phyloP scores from a whole-genome alignment of 2,888 invertebrate species.

The Pollenia angustigena region DNA sequence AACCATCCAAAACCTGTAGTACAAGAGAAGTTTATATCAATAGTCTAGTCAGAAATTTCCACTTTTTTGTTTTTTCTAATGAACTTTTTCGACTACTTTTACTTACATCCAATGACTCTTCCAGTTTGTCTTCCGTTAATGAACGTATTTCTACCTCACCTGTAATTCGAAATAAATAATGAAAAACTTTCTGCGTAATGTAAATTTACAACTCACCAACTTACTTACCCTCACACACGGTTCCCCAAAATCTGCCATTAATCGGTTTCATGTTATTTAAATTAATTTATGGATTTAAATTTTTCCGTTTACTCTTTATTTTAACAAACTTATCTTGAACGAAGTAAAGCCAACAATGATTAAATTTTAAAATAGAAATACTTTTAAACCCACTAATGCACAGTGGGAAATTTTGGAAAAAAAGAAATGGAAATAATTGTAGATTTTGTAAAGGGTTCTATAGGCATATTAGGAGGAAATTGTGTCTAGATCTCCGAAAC shows the following conservation, averaged over 20 bases:
- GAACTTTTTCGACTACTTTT: not conserved
- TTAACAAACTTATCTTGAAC: not conserved
- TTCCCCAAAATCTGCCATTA: slow-evolving; percentile 70
- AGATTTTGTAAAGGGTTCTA: too few species aligned
- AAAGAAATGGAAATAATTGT: too few species aligned
- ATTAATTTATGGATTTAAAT: not conserved
- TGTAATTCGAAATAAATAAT: slow-evolving; percentile 75
- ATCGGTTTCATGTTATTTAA: slow-evolving; percentile 55
- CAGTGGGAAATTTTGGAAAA: too few species aligned
- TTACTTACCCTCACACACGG: slow-evolving; percentile 66
- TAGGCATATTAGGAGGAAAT: too few species aligned
- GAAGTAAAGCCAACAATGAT: not conserved
- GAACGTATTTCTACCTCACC: slow-evolving; percentile 87
- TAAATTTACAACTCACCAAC: not conserved
- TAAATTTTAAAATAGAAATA: not conserved
- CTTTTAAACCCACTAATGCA: too few species aligned
- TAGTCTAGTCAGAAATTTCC: not conserved
- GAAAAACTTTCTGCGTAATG: slow-evolving; percentile 62
- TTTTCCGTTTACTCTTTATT: not conserved
- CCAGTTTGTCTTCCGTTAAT: slow-evolving; percentile 86
- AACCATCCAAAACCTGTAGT: slow-evolving; percentile 82
- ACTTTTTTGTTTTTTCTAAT: not conserved
- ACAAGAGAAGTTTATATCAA: slow-evolving; percentile 80
- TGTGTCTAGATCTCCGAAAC: too few species aligned
- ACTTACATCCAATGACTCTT: slow-evolving; percentile 86